A percentile compares a stretch with the other conserved stretches of the same genome.
These are phyloP conservation scores for Dryadula phaetusa DNA, from an alignment of 2,888 invertebrate species.

Conservation along the genomic window DNA sequence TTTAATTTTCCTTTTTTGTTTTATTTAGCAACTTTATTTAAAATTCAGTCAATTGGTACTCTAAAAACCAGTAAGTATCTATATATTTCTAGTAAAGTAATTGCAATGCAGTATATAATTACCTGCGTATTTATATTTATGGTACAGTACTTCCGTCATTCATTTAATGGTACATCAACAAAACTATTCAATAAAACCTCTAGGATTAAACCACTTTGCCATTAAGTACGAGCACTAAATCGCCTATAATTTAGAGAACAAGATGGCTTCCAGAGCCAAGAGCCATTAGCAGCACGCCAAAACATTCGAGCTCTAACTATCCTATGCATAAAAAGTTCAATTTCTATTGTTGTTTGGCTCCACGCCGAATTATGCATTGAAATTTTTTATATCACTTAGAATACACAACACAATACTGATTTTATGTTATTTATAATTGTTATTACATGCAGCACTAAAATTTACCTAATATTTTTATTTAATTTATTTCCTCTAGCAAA, in stretches of 20 bases:
- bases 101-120: no score
- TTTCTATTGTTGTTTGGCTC: constrained; percentile 42
- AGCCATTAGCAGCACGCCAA: constrained; percentile 36
- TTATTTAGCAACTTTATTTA: no score
- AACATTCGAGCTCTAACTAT: constrained; percentile 31
- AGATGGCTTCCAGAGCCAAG: constrained; percentile 37
- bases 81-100: background rate
- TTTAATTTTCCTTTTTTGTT: no score
- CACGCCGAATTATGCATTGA: constrained; percentile 42
- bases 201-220: constrained; percentile 14
- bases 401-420: background rate
- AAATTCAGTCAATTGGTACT: no score
- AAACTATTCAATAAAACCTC: constrained; percentile 24
- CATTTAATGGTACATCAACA: constrained; percentile 3
- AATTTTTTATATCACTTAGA: constrained; percentile 37
- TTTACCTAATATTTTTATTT: no score
- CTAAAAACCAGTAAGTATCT: no score
- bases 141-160: background rate
- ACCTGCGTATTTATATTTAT: background rate
- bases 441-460: background rate
- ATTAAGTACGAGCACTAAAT: constrained; percentile 14
- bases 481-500: background rate
- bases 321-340: constrained; percentile 36
- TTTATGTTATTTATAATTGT: no score
- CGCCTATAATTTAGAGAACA: constrained; percentile 30